Percentiles rank a stretch among this genome's conserved stretches.
phyloP scores from a whole-genome alignment of 2,113 vertebrate species.

The Collichthys lucidus region DNA sequence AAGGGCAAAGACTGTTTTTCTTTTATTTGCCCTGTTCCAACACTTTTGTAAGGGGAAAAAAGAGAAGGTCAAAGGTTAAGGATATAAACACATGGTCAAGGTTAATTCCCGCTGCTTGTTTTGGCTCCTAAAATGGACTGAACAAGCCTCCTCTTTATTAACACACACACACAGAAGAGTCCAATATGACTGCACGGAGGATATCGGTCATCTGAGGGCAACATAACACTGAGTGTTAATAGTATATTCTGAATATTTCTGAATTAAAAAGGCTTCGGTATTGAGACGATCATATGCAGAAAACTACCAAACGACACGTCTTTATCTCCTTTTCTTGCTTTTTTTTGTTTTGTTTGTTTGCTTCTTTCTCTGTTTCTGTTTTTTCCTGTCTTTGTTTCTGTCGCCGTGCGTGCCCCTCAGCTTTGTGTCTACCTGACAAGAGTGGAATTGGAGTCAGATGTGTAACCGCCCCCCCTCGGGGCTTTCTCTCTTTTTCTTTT shows the following conservation, averaged over 20 bases:
- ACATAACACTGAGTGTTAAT: neutral
- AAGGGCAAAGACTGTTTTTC: conserved; percentile 35
- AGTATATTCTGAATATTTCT: neutral
- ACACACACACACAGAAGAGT: neutral
- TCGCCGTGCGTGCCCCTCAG: conserved; percentile 58
- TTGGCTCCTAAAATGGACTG: conserved; percentile 40
- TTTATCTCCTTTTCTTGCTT: neutral
- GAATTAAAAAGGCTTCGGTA: neutral
- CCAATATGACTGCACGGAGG: neutral
- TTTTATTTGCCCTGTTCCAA: conserved; percentile 26
- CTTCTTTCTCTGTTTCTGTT: conserved; percentile 11
- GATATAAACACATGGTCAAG: conserved; percentile 41
- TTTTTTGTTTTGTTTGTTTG: conserved; percentile 2
- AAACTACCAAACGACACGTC: conserved; percentile 2
- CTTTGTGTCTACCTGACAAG: conserved; percentile 68
- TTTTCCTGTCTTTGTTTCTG: conserved; percentile 15
- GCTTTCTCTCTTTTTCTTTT: conserved; percentile 38
- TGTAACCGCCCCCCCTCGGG: conserved; percentile 44
- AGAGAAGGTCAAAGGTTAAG: conserved; percentile 54
- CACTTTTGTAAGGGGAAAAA: conserved; percentile 27
- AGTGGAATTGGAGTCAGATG: conserved; percentile 74
- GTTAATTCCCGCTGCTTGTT: conserved; percentile 47
- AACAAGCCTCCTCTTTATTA: conserved; percentile 18
- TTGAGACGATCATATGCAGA: neutral
- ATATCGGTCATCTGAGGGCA: neutral